Evolutionary conservation across 2,888 invertebrate genomes (phyloP).

Genomic region (Synergus umbraculus): DNA sequence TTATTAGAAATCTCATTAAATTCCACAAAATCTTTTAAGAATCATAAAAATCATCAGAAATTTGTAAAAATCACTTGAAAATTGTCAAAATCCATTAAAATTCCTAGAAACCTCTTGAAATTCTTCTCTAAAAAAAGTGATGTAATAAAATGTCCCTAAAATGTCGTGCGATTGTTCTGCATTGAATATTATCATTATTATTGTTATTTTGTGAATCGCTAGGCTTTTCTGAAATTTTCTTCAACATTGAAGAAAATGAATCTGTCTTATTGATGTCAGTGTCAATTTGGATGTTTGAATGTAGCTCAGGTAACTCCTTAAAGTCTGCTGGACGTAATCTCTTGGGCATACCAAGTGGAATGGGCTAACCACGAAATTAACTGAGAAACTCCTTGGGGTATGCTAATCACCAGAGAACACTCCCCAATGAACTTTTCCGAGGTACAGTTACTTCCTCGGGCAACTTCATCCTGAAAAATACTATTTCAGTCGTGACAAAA

Average conservation of each 20-base stretch:
- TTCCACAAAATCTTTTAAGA: too few species aligned
- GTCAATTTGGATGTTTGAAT: constrained; percentile 15
- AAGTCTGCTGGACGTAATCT: constrained; percentile 5
- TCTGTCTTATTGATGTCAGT: background rate
- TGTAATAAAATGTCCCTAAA: too few species aligned
- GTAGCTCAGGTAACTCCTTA: constrained; percentile 9
- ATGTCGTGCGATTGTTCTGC: too few species aligned
- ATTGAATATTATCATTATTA: too few species aligned
- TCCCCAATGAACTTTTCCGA: background rate
- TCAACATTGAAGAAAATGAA: background rate
- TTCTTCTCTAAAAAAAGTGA: too few species aligned
- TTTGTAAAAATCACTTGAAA: too few species aligned
- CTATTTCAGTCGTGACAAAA: constrained; percentile 13
- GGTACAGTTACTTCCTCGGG: background rate
- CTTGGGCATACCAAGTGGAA: constrained; percentile 1
- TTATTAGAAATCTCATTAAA: too few species aligned
- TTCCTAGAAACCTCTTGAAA: too few species aligned
- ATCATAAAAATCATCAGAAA: too few species aligned
- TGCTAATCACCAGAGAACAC: constrained; percentile 4
- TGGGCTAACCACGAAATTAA: constrained; percentile 23
- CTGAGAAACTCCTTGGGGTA: constrained; percentile 26
- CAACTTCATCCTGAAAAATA: constrained; percentile 17
- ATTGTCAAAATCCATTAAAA: too few species aligned
- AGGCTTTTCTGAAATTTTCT: background rate
- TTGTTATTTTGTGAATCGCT: background rate